Percentiles rank a stretch among this genome's conserved stretches.
Evolutionary conservation across 1,140 invertebrate genomes (phyloP).

Genomic region (Aphelenchoides avenae): DNA sequence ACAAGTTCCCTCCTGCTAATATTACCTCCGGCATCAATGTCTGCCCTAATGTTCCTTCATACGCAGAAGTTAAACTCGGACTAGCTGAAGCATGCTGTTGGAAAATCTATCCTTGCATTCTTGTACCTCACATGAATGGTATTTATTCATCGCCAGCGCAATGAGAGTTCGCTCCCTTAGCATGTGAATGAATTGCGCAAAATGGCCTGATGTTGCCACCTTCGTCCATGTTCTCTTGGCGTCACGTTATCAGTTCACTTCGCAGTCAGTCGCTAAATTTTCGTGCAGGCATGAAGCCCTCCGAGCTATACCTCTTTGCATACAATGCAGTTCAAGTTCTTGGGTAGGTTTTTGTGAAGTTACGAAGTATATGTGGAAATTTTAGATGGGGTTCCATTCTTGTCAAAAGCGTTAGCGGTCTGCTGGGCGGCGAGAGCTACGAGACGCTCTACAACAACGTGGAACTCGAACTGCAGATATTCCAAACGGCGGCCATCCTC

Average conservation of each 20-base stretch:
- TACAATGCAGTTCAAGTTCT: constrained; percentile 55
- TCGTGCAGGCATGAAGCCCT: constrained; percentile 36
- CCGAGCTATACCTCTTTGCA: constrained; percentile 45
- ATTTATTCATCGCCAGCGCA: too few relatives aligned
- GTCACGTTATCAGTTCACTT: background rate
- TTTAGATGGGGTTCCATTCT: constrained; percentile 54
- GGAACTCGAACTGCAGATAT: constrained; percentile 68
- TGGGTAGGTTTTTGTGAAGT: constrained; percentile 38
- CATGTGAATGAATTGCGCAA: too few relatives aligned
- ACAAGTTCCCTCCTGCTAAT: too few relatives aligned
- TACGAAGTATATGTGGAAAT: constrained; percentile 19
- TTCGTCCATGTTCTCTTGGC: background rate
- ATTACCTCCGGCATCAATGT: too few relatives aligned
- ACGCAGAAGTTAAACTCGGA: too few relatives aligned
- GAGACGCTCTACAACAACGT: constrained; percentile 51
- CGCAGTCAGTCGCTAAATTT: background rate
- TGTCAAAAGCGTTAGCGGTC: constrained; percentile 47
- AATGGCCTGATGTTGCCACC: too few relatives aligned
- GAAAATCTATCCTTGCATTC: too few relatives aligned
- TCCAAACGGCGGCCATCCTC: constrained; percentile 82
- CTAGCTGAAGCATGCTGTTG: too few relatives aligned
- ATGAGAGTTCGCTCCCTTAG: too few relatives aligned
- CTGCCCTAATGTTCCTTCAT: too few relatives aligned
- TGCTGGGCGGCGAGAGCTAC: constrained; percentile 29
- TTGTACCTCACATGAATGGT: too few relatives aligned